These are phyloP conservation scores for Chrysochloris asiatica DNA, from an alignment of 2,113 vertebrate species.

Conservation along the genomic window DNA sequence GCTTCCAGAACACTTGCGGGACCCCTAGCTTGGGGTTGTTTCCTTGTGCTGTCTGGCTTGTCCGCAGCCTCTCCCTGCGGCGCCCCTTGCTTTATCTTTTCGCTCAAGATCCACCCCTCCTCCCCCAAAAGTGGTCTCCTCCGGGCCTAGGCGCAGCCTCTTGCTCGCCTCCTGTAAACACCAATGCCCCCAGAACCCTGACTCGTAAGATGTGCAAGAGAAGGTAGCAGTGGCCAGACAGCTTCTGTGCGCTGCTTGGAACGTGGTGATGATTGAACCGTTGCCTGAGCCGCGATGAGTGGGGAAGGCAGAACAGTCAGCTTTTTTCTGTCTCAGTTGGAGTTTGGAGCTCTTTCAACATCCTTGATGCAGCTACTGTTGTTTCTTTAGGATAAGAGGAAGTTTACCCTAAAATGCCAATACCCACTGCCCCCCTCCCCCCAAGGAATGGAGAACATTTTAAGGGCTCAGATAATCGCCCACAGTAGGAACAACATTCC, in stretches of 20 bases:
- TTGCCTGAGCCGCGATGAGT: background rate
- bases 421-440: conserved; percentile 7
- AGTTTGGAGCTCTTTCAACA: conserved; percentile 20
- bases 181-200: background rate
- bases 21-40: background rate
- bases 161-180: background rate
- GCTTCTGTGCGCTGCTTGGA: background rate
- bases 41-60: background rate
- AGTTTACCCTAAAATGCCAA: conserved; percentile 4
- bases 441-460: background rate
- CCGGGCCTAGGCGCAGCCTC: background rate
- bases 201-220: background rate
- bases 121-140: background rate
- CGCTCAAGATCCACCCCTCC: background rate
- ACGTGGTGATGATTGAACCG: background rate
- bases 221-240: background rate
- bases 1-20: conserved; percentile 42
- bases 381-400: background rate
- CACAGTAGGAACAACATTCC: background rate
- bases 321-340: background rate
- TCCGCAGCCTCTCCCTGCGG: background rate
- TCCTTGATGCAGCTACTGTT: background rate
- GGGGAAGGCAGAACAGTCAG: conserved; percentile 1
- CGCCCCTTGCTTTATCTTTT: background rate
- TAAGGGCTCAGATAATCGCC: too few relatives aligned